Percentiles rank a stretch among this genome's conserved stretches.
Evolutionary conservation across 1,140 invertebrate genomes (phyloP).

Genomic region (Ridgeia piscesae): DNA sequence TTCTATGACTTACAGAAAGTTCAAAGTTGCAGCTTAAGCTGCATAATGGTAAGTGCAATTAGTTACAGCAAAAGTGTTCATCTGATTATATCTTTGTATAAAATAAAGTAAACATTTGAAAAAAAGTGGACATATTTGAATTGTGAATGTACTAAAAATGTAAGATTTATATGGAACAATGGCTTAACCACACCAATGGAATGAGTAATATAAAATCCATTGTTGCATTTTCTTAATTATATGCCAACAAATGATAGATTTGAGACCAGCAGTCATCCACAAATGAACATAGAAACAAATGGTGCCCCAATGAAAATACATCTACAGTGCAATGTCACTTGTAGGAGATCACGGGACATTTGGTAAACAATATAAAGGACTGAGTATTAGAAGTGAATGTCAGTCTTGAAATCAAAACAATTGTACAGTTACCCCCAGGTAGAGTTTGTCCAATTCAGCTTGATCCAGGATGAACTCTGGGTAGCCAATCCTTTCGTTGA

Average conservation of each 20-base stretch:
- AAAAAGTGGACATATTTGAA: no score
- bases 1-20: neutral
- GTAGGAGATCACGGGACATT: no score
- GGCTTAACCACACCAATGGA: neutral
- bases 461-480: constrained; percentile 42
- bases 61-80: neutral
- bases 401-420: neutral
- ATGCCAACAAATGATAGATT: no score
- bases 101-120: neutral
- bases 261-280: no score
- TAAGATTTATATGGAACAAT: no score
- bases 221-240: no score
- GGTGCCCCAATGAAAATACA: no score
- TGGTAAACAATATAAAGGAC: neutral
- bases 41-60: neutral
- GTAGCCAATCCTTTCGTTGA: constrained; percentile 41
- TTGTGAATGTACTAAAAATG: no score
- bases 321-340: no score
- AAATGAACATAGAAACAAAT: no score
- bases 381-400: neutral
- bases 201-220: neutral
- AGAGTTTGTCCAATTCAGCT: constrained; percentile 35
- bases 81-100: neutral
- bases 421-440: constrained; percentile 11
- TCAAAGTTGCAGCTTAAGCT: neutral